A percentile compares a stretch with the other conserved stretches of the same genome.
Evolutionary conservation across 1,140 invertebrate species (phyloP).

Genomic region (Pachypsylla venusta): DNA sequence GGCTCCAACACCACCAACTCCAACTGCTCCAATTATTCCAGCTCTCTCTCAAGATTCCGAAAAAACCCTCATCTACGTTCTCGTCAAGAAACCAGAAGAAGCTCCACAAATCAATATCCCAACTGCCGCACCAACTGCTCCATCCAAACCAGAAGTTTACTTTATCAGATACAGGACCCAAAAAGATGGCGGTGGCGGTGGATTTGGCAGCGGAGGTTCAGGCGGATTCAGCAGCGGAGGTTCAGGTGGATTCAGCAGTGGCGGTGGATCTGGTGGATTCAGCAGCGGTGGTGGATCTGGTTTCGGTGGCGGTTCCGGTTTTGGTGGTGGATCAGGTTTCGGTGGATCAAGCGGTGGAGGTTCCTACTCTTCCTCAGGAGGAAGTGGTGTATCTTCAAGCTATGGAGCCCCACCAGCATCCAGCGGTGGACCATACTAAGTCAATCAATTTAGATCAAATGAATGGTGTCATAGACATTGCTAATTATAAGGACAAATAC

Average conservation of each 20-base stretch:
- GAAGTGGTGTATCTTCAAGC: conserved; percentile 29
- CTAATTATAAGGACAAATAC: background rate
- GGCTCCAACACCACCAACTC: conserved; percentile 59
- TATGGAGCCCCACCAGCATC: conserved; percentile 26
- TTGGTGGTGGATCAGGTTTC: conserved; percentile 28
- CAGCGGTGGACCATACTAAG: conserved; percentile 22
- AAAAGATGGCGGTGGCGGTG: conserved; percentile 34
- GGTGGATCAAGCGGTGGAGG: conserved; percentile 27
- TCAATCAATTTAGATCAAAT: background rate
- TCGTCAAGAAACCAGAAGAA: conserved; percentile 71
- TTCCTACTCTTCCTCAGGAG: conserved; percentile 21
- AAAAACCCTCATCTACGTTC: conserved; percentile 77
- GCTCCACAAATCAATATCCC: conserved; percentile 58
- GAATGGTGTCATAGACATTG: background rate
- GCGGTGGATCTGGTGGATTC: conserved; percentile 29
- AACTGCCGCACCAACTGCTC: conserved; percentile 55
- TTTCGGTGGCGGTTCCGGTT: conserved; percentile 28
- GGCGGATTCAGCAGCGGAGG: conserved; percentile 28
- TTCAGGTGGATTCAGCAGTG: conserved; percentile 28
- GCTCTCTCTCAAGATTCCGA: conserved; percentile 60
- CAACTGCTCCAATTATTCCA: conserved; percentile 53
- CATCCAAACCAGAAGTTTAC: conserved; percentile 72
- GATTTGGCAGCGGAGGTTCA: conserved; percentile 30
- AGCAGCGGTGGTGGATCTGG: conserved; percentile 26
- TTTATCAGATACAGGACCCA: conserved; percentile 75